Evolutionary conservation across 2,888 invertebrate genomes (phyloP).

Genomic region (Apocheima hispidaria): DNA sequence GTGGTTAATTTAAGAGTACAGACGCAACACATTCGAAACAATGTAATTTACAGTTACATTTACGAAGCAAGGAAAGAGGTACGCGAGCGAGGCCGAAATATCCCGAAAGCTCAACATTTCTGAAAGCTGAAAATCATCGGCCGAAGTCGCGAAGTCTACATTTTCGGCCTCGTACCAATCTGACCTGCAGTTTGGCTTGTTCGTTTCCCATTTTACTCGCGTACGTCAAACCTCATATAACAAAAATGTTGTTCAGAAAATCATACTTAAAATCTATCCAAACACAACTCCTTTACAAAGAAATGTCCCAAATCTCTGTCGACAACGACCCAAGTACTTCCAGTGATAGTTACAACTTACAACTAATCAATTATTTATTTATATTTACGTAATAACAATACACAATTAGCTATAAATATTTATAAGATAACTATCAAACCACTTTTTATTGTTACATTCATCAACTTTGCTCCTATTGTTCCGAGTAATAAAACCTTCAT

Average conservation of each 20-base stretch:
- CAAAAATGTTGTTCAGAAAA: constrained; percentile 58
- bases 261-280: constrained; percentile 66
- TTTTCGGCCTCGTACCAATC: constrained; percentile 14
- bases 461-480: constrained; percentile 74
- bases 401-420: constrained; percentile 87
- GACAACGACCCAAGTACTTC: constrained; percentile 76
- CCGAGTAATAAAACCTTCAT: constrained; percentile 68
- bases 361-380: constrained; percentile 85
- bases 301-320: constrained; percentile 64
- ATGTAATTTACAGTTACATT: constrained; percentile 55
- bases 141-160: background rate
- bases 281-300: constrained; percentile 76
- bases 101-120: constrained; percentile 13
- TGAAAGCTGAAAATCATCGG: constrained; percentile 14
- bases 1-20: constrained; percentile 68
- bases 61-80: constrained; percentile 40
- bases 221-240: constrained; percentile 43
- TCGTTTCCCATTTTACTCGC: constrained; percentile 13
- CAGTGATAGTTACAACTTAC: constrained; percentile 83
- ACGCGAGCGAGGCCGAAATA: constrained; percentile 33
- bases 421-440: constrained; percentile 85
- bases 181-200: constrained; percentile 22
- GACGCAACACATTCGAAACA: constrained; percentile 64
- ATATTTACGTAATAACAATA: constrained; percentile 86
- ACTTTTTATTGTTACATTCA: constrained; percentile 81